A percentile compares a stretch with the other conserved stretches of the same genome.
Conservation (phyloP, 2,113 vertebrate species). For the Labrus mixtus region DNA sequence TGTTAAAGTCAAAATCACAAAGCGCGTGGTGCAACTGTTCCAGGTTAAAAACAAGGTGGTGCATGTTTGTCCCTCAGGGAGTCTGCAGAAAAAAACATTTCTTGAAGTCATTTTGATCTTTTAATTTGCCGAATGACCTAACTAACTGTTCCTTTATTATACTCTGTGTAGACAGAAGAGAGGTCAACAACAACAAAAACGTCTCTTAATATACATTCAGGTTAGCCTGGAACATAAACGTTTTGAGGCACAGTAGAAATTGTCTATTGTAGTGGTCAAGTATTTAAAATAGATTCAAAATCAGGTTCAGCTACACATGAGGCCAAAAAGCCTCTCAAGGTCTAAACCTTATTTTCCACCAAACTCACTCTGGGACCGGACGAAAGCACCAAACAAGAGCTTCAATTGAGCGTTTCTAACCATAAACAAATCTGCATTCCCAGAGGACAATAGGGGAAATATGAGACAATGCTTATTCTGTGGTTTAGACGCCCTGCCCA, state of each 20-base stretch:
- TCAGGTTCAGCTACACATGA: neutral
- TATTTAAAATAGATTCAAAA: slow-evolving; percentile 6
- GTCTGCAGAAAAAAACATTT: neutral
- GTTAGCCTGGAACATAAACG: neutral
- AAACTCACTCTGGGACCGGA: slow-evolving; percentile 37
- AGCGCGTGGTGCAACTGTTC: neutral
- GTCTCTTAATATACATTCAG: neutral
- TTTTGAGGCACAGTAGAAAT: neutral
- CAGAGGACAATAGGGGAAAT: slow-evolving; percentile 41
- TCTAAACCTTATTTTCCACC: neutral
- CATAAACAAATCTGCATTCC: slow-evolving; percentile 37
- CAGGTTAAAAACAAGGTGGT: slow-evolving; percentile 20
- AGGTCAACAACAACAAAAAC: neutral
- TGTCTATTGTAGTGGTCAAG: neutral
- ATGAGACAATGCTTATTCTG: slow-evolving; percentile 54
- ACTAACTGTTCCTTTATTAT: neutral
- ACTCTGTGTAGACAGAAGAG: neutral
- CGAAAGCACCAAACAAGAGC: slow-evolving; percentile 19
- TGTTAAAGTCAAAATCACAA: neutral
- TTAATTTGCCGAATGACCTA: neutral
- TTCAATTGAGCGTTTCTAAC: slow-evolving; percentile 5
- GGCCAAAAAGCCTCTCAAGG: neutral
- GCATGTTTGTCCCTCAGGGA: neutral
- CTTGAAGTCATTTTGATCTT: neutral
- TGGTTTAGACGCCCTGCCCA: slow-evolving; percentile 39